These are phyloP conservation scores for Drosophila erecta DNA, from an alignment of 1,140 invertebrate species.

Conservation along the genomic window DNA sequence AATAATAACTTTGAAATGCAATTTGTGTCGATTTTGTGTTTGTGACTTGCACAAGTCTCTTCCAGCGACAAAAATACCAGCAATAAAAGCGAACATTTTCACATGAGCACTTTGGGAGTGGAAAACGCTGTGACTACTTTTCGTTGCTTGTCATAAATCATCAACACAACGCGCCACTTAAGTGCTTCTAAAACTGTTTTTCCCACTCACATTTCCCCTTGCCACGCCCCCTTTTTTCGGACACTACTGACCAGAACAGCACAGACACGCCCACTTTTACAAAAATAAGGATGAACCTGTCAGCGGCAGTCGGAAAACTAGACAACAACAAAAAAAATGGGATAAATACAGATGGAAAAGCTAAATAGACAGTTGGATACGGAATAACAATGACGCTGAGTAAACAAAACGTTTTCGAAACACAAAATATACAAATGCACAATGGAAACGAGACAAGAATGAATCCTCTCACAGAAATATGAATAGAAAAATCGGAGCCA, in stretches of 20 bases:
- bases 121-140: constrained; percentile 34
- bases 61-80: constrained; percentile 39
- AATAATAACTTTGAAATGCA: constrained; percentile 79
- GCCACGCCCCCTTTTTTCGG: constrained; percentile 60
- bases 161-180: constrained; percentile 79
- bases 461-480: constrained; percentile 33
- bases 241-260: constrained; percentile 46
- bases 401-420: constrained; percentile 59
- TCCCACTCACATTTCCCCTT: neutral
- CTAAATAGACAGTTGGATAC: constrained; percentile 50
- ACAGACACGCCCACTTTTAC: constrained; percentile 53
- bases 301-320: constrained; percentile 48
- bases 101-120: constrained; percentile 20
- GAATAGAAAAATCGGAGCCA: constrained; percentile 33
- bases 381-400: constrained; percentile 47
- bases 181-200: constrained; percentile 75
- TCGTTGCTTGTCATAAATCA: constrained; percentile 72
- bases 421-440: constrained; percentile 41
- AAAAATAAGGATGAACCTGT: constrained; percentile 57
- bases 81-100: constrained; percentile 15
- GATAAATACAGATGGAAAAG: constrained; percentile 20
- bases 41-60: constrained; percentile 36
- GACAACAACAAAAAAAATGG: constrained; percentile 2
- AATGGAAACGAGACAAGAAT: constrained; percentile 29
- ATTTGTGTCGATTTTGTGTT: constrained; percentile 76